These are phyloP conservation scores for Desmophyllum pertusum DNA, from an alignment of 92 coral and sea anemone species.

Conservation along the genomic window DNA sequence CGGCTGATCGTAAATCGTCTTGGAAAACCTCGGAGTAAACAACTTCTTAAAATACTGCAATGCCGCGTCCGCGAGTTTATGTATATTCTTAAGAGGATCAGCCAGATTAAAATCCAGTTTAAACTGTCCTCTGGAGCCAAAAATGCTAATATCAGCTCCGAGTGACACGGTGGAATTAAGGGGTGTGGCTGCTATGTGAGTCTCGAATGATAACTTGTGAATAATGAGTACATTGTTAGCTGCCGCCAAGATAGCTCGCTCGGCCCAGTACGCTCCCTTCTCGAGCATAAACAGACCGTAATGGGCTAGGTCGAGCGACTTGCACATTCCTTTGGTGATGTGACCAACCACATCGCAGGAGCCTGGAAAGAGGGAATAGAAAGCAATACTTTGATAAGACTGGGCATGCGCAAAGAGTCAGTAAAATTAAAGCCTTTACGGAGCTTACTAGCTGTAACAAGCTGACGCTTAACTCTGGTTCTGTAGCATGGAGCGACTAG, in stretches of 20 bases:
- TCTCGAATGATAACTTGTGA: slow-evolving; percentile 65
- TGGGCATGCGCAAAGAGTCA: too few species aligned
- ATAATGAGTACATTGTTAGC: slow-evolving; percentile 63
- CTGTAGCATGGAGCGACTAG: too few species aligned
- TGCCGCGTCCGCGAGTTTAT: slow-evolving; percentile 64
- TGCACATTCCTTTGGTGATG: slow-evolving; percentile 80
- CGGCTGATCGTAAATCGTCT: slow-evolving; percentile 68
- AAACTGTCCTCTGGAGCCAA: slow-evolving; percentile 66
- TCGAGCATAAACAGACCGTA: slow-evolving; percentile 67
- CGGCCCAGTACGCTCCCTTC: slow-evolving; percentile 76
- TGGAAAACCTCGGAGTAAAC: slow-evolving; percentile 67
- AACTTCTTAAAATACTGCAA: slow-evolving; percentile 61
- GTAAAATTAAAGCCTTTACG: too few species aligned
- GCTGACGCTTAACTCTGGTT: too few species aligned
- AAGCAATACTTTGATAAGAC: neutral
- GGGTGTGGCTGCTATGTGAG: slow-evolving; percentile 64
- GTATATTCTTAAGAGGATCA: slow-evolving; percentile 65
- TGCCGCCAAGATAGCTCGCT: slow-evolving; percentile 62
- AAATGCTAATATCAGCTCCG: slow-evolving; percentile 71
- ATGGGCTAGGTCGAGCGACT: slow-evolving; percentile 70
- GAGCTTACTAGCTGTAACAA: too few species aligned
- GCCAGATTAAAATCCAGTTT: slow-evolving; percentile 76
- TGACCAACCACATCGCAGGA: slow-evolving; percentile 73
- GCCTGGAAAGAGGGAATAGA: slow-evolving; percentile 19
- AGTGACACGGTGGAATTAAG: slow-evolving; percentile 59